phyloP scores from a whole-genome alignment of 2,888 invertebrate genomes.

The Drosophila differens region DNA sequence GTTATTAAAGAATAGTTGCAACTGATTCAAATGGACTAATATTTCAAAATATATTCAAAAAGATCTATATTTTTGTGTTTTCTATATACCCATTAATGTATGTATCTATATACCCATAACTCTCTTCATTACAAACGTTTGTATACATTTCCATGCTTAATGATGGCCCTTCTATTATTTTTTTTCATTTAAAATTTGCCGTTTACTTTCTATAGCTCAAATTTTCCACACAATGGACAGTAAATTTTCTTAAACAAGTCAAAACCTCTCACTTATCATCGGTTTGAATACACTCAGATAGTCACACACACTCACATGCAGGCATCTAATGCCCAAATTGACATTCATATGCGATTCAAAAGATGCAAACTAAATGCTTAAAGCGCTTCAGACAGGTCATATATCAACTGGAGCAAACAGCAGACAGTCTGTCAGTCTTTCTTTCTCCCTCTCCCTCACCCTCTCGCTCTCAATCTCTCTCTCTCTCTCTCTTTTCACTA shows the following conservation, averaged over 20 bases:
- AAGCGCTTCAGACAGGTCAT: conserved; percentile 47
- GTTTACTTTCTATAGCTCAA: not conserved
- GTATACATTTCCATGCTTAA: not conserved
- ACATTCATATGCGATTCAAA: conserved; percentile 54
- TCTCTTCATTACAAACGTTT: not conserved
- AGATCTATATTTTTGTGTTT: not conserved
- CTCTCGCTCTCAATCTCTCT: not conserved
- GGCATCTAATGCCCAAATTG: conserved; percentile 40
- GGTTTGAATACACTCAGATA: conserved; percentile 5
- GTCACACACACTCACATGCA: conserved; percentile 3
- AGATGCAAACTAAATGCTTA: conserved; percentile 58
- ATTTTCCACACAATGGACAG: conserved; percentile 17
- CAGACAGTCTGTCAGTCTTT: conserved; percentile 38
- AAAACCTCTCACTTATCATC: conserved; percentile 9
- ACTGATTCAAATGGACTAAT: not conserved
- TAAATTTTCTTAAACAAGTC: conserved; percentile 14
- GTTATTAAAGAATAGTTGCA: not conserved
- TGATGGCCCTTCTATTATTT: conserved; percentile 2
- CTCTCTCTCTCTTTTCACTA: not conserved
- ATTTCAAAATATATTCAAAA: not conserved
- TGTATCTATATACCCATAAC: not conserved
- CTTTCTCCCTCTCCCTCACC: conserved; percentile 1
- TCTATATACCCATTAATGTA: not conserved
- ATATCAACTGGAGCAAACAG: conserved; percentile 57
- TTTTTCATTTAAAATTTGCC: not conserved